A percentile compares a stretch with the other conserved stretches of the same genome.
Evolutionary conservation across 2,888 invertebrate species (phyloP).

Genomic region (Pseudococcus viburni): DNA sequence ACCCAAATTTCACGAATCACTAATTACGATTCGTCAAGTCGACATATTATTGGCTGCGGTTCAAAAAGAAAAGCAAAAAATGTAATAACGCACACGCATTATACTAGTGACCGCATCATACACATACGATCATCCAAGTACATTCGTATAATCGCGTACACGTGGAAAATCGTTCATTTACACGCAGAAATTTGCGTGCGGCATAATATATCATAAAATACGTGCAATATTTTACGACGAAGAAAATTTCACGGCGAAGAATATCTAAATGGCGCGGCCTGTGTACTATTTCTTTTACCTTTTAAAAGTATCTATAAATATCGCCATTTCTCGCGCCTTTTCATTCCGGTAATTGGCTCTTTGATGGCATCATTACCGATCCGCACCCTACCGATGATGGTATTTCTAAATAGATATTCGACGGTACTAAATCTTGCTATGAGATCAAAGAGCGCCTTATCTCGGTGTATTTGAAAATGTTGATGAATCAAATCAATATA

Average conservation of each 20-base stretch:
- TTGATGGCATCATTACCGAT: conserved; percentile 29
- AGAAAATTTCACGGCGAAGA: background rate
- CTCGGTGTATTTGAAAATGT: background rate
- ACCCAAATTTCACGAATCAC: conserved; percentile 58
- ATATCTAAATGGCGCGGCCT: background rate
- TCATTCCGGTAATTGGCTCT: background rate
- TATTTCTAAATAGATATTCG: conserved; percentile 14
- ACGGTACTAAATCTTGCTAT: background rate
- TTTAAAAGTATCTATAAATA: conserved; percentile 51
- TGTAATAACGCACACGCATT: background rate
- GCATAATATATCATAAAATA: background rate
- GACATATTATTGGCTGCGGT: conserved; percentile 2
- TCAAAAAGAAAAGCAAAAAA: conserved; percentile 12
- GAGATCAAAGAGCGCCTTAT: background rate
- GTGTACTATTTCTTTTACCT: background rate
- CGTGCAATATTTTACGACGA: background rate
- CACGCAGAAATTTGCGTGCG: conserved; percentile 38
- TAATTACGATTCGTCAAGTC: conserved; percentile 32
- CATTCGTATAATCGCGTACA: background rate
- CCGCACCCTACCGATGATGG: background rate
- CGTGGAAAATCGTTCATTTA: conserved; percentile 48
- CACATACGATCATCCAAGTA: background rate
- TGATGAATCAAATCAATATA: background rate
- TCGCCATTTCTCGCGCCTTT: conserved; percentile 11
- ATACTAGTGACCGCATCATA: conserved; percentile 3